A percentile compares a stretch with the other conserved stretches of the same genome.
phyloP scores from a whole-genome alignment of 2,888 invertebrate species.

The Anodontia alba region DNA sequence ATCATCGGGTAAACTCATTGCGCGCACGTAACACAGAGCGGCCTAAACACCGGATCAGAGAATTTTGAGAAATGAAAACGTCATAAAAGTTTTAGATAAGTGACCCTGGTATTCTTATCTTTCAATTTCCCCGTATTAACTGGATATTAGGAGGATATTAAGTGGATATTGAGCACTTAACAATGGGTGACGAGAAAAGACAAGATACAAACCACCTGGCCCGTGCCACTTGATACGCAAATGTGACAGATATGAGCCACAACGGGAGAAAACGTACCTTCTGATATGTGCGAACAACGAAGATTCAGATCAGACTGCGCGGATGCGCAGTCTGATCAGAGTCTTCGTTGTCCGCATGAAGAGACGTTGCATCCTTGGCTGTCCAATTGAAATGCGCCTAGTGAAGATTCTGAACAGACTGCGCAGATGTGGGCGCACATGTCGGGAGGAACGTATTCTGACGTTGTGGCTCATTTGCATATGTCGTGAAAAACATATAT shows the following conservation, averaged over 20 bases:
- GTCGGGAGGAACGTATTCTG: too few relatives aligned
- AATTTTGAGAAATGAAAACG: slow-evolving; percentile 6
- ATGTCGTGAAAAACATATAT: too few relatives aligned
- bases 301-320: too few relatives aligned
- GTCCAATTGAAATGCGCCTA: too few relatives aligned
- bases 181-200: slow-evolving; percentile 16
- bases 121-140: slow-evolving; percentile 6
- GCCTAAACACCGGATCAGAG: slow-evolving; percentile 20
- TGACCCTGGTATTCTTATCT: slow-evolving; percentile 16
- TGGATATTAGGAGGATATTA: slow-evolving; percentile 44
- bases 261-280: too few relatives aligned
- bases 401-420: too few relatives aligned
- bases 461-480: too few relatives aligned
- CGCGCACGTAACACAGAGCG: slow-evolving; percentile 20
- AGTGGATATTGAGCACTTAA: slow-evolving; percentile 42
- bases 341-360: too few relatives aligned
- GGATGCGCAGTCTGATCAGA: too few relatives aligned
- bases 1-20: slow-evolving; percentile 29
- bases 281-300: too few relatives aligned
- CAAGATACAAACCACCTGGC: slow-evolving; percentile 6
- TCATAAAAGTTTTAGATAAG: slow-evolving; percentile 16
- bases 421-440: too few relatives aligned
- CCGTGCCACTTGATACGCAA: slow-evolving; percentile 5
- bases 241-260: neutral
- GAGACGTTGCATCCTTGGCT: too few relatives aligned